Evolutionary conservation across 2,888 invertebrate genomes (phyloP).

Genomic region (Cheilosia urbana): DNA sequence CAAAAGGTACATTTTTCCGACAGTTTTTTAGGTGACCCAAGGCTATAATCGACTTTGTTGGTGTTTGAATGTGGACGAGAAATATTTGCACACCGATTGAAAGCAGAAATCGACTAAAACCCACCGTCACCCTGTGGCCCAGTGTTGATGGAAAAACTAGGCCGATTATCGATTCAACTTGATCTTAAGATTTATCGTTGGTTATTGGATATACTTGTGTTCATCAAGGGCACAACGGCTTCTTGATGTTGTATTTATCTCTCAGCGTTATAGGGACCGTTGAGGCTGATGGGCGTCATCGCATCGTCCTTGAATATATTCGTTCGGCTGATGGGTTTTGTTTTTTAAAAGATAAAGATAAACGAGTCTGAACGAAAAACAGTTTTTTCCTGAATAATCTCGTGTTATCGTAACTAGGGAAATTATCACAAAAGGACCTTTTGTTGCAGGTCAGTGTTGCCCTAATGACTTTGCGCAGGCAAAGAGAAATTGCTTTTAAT

Average conservation of each 20-base stretch:
- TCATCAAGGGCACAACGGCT: neutral
- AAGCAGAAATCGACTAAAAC: neutral
- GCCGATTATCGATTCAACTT: conserved; percentile 1
- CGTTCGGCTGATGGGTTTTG: neutral
- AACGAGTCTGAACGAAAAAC: neutral
- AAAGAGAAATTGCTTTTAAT: neutral
- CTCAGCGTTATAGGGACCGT: neutral
- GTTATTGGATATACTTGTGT: neutral
- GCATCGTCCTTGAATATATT: neutral
- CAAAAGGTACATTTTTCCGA: too few species aligned
- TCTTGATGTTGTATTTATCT: neutral
- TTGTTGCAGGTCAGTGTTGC: neutral
- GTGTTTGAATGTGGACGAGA: neutral
- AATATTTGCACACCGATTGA: neutral
- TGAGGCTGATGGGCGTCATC: neutral
- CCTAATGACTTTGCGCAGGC: neutral
- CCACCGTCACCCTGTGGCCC: neutral
- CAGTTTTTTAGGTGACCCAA: too few species aligned
- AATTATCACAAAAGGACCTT: neutral
- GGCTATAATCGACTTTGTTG: too few species aligned
- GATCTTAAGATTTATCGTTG: neutral
- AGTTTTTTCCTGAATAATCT: neutral
- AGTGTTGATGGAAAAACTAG: too few species aligned
- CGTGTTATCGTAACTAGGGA: neutral
- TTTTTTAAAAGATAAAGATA: neutral